Evolutionary conservation across 2,113 vertebrate genomes (phyloP), one percentile per base, ranked within the genome.

Genomic region (Pomatostomus ruficeps): DNA sequence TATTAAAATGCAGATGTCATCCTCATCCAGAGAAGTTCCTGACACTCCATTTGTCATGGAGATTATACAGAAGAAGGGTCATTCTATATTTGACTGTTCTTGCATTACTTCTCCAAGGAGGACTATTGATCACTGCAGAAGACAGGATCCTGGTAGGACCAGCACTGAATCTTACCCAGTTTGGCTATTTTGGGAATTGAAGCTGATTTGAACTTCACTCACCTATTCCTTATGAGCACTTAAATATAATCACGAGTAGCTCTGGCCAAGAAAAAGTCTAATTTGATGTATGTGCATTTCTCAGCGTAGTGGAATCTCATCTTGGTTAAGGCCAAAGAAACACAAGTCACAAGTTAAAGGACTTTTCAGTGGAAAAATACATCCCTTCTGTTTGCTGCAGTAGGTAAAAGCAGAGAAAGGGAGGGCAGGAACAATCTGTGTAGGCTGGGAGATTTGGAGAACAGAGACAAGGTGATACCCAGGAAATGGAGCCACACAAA

Each of bases 31-130:
- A 93, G 81, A 90, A 46, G 79, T 40, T 46, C 46, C 55, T 92
- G 95, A 84, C 75, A 71, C 12, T n/a, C 91, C 55, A 88, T 96
- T 96, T 85, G 49, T 95, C 90, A 80, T 0, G 8, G 49, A 68
- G 43, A 83, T 91, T 57, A 77, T 18, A 52, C 25, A 76, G 85
- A 76, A 52, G 29, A 89, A 91, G 78, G 33, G 38, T 65, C 38
- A 61, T 95, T 90, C 94, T 93, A 19, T 82, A 80, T 91, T 66
- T 93, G 85, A 33, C 54, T 94, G 54, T 58, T 94, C 66, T 73
- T 48, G 42, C 18, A 73, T 68, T 85, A 70, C 59, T 83, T 70
- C 54, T 66, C 38, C 26, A 65, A 73, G 92, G 45, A 90, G 85
- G 23, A 42, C 19, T 62, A 83, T 76, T 70, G 82, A 91, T 88